phyloP scores from a whole-genome alignment of 1,140 invertebrate species.

The Drosophila varians region DNA sequence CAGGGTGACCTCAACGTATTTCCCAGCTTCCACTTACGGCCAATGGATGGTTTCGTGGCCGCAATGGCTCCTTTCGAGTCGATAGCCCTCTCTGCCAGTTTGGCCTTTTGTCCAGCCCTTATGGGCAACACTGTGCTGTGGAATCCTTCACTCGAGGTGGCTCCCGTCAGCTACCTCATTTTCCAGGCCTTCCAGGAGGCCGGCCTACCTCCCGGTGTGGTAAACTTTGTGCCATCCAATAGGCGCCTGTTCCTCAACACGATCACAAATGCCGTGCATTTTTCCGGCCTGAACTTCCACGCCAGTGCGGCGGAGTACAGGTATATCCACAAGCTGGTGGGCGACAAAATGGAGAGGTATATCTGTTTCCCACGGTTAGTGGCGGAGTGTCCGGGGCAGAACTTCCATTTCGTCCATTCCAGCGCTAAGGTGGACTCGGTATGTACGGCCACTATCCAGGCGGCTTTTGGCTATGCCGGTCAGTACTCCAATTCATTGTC shows the following conservation, averaged over 20 bases:
- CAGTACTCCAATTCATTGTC: conserved; percentile 99
- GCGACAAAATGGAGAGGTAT: conserved; percentile 93
- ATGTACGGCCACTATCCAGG: conserved; percentile 91
- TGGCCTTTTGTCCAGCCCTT: conserved; percentile 97
- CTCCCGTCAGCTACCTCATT: conserved; percentile 96
- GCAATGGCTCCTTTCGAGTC: conserved; percentile 99
- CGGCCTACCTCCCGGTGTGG: conserved; percentile 95
- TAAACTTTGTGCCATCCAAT: conserved; percentile 98
- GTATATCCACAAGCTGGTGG: conserved; percentile 94
- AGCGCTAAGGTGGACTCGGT: conserved; percentile 93
- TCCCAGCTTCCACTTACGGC: conserved; percentile 88
- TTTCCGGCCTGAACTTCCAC: conserved; percentile 98
- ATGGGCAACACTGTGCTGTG: conserved; percentile 98
- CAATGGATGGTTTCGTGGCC: conserved; percentile 98
- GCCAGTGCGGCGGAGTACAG: conserved; percentile 90
- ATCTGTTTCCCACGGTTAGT: conserved; percentile 96
- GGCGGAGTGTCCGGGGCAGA: conserved; percentile 98
- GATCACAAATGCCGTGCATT: conserved; percentile 91
- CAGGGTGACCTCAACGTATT: conserved; percentile 84
- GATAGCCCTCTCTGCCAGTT: conserved; percentile 98
- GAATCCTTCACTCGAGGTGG: conserved; percentile 98
- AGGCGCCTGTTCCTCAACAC: conserved; percentile 96
- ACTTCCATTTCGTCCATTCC: conserved; percentile 98
- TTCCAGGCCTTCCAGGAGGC: conserved; percentile 96
- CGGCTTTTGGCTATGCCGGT: conserved; percentile 97